Percentiles rank a stretch among this genome's conserved stretches.
phyloP scores from a whole-genome alignment of 1,140 invertebrate species.

The Alviniconcha marisindica region DNA sequence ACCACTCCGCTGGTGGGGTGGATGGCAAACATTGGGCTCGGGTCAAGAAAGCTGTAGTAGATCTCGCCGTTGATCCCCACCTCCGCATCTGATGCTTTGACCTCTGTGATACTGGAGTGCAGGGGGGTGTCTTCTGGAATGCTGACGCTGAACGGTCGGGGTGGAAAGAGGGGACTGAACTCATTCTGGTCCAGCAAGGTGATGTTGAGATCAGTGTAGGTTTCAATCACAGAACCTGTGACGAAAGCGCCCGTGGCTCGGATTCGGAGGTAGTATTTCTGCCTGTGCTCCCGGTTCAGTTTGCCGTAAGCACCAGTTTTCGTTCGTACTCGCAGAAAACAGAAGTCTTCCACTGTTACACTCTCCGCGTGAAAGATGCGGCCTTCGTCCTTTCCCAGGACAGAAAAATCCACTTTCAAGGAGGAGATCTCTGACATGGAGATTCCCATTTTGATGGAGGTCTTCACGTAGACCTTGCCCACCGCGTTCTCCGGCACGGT shows the following conservation, averaged over 20 bases:
- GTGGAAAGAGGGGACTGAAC: slow-evolving; percentile 93
- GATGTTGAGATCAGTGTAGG: slow-evolving; percentile 87
- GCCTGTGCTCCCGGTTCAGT: slow-evolving; percentile 92
- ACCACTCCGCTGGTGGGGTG: slow-evolving; percentile 94
- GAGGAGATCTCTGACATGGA: slow-evolving; percentile 71
- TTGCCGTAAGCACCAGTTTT: slow-evolving; percentile 89
- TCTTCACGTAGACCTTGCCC: slow-evolving; percentile 86
- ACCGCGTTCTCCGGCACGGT: slow-evolving; percentile 94
- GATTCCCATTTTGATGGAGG: slow-evolving; percentile 83
- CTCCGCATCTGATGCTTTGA: slow-evolving; percentile 94
- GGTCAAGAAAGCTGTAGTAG: slow-evolving; percentile 94
- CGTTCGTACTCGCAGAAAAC: slow-evolving; percentile 91
- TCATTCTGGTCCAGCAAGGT: slow-evolving; percentile 93
- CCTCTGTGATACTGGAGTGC: slow-evolving; percentile 80
- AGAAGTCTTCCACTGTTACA: slow-evolving; percentile 92
- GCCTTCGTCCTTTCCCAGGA: slow-evolving; percentile 89
- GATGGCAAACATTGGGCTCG: slow-evolving; percentile 90
- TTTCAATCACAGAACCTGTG: slow-evolving; percentile 78
- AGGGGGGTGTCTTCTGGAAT: slow-evolving; percentile 93
- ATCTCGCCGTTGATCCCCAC: slow-evolving; percentile 95
- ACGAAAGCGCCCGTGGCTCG: slow-evolving; percentile 82
- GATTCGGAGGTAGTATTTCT: slow-evolving; percentile 88
- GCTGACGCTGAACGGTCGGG: slow-evolving; percentile 88
- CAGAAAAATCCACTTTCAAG: slow-evolving; percentile 81
- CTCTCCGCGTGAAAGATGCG: slow-evolving; percentile 96